Evolutionary conservation across 2,113 vertebrate species (phyloP).

Genomic region (Chauna torquata): DNA sequence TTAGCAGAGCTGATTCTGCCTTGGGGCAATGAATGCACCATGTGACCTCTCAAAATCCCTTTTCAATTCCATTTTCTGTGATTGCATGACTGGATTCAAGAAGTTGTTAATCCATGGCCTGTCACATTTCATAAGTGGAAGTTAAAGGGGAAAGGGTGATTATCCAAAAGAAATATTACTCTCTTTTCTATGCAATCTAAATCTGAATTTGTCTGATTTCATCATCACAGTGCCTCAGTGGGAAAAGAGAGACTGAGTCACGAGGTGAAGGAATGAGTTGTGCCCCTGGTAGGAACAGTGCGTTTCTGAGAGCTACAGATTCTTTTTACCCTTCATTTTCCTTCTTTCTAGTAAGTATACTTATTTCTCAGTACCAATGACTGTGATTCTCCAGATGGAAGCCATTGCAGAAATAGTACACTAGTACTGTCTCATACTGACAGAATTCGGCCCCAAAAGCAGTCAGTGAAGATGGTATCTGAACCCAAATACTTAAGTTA

Average conservation of each 20-base stretch:
- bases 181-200: constrained; percentile 9
- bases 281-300: not conserved
- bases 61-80: not conserved
- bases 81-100: not conserved
- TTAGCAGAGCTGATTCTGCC: not conserved
- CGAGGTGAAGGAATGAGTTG: not conserved
- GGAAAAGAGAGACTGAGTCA: not conserved
- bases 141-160: not conserved
- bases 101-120: not conserved
- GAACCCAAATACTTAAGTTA: not conserved
- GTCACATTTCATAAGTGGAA: not conserved
- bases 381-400: not conserved
- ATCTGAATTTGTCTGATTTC: not conserved
- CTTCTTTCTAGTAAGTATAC: not conserved
- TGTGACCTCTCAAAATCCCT: not conserved
- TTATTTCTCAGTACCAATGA: not conserved
- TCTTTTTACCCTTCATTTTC: not conserved
- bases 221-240: not conserved
- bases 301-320: not conserved
- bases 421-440: not conserved
- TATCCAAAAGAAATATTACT: constrained; percentile 3
- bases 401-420: not conserved
- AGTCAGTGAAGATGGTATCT: not conserved
- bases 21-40: not conserved
- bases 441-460: not conserved